These are phyloP conservation scores for Bombus superbus DNA, from an alignment of 1,140 invertebrate species.

Conservation along the genomic window DNA sequence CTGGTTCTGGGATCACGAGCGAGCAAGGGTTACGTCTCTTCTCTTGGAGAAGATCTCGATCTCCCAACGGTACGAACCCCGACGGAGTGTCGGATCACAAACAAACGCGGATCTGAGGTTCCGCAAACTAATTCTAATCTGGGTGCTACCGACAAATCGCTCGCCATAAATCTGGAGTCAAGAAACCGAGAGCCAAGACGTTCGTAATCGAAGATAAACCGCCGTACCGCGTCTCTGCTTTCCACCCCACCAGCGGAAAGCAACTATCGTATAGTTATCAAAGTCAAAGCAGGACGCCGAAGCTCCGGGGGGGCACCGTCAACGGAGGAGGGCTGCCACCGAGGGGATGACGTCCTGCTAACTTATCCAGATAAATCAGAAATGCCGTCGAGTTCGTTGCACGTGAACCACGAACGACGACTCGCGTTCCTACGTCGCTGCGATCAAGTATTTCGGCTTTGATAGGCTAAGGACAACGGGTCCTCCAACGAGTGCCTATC, in stretches of 20 bases:
- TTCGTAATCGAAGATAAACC: constrained; percentile 80
- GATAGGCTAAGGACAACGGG: neutral
- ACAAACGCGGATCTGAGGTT: constrained; percentile 69
- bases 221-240: constrained; percentile 38
- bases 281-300: constrained; percentile 30
- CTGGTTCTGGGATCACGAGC: constrained; percentile 8
- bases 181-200: constrained; percentile 73
- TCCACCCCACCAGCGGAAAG: constrained; percentile 49
- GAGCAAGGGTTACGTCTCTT: constrained; percentile 39
- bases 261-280: constrained; percentile 67
- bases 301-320: constrained; percentile 59
- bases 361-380: constrained; percentile 74
- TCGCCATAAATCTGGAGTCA: constrained; percentile 79
- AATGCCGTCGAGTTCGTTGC: constrained; percentile 61
- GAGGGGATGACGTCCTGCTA: constrained; percentile 68
- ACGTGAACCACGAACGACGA: constrained; percentile 40
- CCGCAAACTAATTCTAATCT: constrained; percentile 80
- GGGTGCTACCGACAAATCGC: constrained; percentile 81
- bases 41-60: constrained; percentile 57
- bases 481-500: neutral
- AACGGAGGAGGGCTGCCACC: constrained; percentile 48
- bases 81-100: constrained; percentile 65
- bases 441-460: constrained; percentile 39
- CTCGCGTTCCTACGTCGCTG: constrained; percentile 35
- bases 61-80: constrained; percentile 47